These are phyloP conservation scores for Drosophila miranda DNA, from an alignment of 1,140 invertebrate genomes.

Conservation along the genomic window DNA sequence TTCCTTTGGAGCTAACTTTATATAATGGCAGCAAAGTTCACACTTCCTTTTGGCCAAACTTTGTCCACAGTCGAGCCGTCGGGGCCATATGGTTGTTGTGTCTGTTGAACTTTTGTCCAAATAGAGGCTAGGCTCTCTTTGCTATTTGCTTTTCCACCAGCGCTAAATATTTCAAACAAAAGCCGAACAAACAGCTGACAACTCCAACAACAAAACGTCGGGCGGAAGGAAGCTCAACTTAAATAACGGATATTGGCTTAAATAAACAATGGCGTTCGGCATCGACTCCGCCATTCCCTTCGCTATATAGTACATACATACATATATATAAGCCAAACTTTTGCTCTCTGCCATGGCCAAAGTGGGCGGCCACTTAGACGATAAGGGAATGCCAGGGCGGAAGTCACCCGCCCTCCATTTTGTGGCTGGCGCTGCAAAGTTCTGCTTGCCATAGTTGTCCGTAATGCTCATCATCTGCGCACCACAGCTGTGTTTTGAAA, in stretches of 20 bases:
- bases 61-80: slow-evolving; percentile 42
- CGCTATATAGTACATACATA: too few relatives aligned
- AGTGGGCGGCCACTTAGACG: not conserved
- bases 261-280: slow-evolving; percentile 70
- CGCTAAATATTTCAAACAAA: slow-evolving; percentile 78
- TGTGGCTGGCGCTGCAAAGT: slow-evolving; percentile 42
- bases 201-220: slow-evolving; percentile 57
- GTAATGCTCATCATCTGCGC: slow-evolving; percentile 22
- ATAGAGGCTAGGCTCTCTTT: slow-evolving; percentile 46
- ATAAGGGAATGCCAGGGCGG: slow-evolving; percentile 23
- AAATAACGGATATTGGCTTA: slow-evolving; percentile 80
- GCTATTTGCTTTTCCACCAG: slow-evolving; percentile 53
- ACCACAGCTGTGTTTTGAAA: slow-evolving; percentile 55
- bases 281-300: slow-evolving; percentile 12
- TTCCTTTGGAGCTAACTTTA: slow-evolving; percentile 19
- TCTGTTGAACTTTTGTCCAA: slow-evolving; percentile 68
- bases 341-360: not conserved
- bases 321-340: slow-evolving; percentile 9
- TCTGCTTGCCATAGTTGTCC: slow-evolving; percentile 18
- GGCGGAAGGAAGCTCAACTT: slow-evolving; percentile 77
- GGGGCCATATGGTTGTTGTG: slow-evolving; percentile 53
- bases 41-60: slow-evolving; percentile 67
- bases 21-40: slow-evolving; percentile 72
- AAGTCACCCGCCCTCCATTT: slow-evolving; percentile 39
- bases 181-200: slow-evolving; percentile 74